Evolutionary conservation across 2,113 vertebrate genomes (phyloP).

Genomic region (Cnemophilus loriae): DNA sequence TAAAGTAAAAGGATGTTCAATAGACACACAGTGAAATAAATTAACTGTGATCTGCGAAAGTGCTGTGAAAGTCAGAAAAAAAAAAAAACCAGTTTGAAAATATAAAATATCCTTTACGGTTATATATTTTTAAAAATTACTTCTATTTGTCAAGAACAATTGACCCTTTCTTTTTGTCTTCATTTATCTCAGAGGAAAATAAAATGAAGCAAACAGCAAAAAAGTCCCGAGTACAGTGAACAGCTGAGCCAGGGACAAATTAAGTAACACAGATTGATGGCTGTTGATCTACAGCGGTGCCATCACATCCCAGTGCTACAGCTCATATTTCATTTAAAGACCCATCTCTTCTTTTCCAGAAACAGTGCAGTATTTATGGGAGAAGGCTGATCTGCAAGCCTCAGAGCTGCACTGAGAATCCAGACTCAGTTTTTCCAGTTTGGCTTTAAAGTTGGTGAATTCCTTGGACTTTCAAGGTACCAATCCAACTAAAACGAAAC

Average conservation of each 20-base stretch:
- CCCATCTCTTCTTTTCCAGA: slow-evolving; percentile 4
- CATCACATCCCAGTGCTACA: slow-evolving; percentile 20
- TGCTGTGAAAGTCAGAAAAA: neutral
- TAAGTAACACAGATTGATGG: slow-evolving; percentile 60
- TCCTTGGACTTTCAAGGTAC: neutral
- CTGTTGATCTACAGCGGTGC: slow-evolving; percentile 30
- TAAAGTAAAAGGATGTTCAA: neutral
- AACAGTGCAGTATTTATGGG: slow-evolving; percentile 23
- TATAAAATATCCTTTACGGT: neutral
- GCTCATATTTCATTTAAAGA: slow-evolving; percentile 47
- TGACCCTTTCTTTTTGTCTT: slow-evolving; percentile 17
- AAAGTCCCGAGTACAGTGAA: slow-evolving; percentile 24
- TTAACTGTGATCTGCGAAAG: neutral
- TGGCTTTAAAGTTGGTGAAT: neutral
- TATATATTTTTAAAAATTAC: neutral
- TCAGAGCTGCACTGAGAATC: neutral
- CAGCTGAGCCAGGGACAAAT: slow-evolving; percentile 57
- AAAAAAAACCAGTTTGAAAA: neutral
- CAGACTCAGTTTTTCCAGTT: neutral
- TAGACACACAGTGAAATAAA: neutral
- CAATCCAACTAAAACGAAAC: neutral
- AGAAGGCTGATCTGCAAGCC: neutral
- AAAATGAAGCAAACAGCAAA: slow-evolving; percentile 37
- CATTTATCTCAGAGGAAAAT: slow-evolving; percentile 50
- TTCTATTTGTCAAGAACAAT: slow-evolving; percentile 43